A percentile compares a stretch with the other conserved stretches of the same genome.
Evolutionary conservation across 2,797 vertebrate species (phyloP).

Genomic region (Florisuga fusca): DNA sequence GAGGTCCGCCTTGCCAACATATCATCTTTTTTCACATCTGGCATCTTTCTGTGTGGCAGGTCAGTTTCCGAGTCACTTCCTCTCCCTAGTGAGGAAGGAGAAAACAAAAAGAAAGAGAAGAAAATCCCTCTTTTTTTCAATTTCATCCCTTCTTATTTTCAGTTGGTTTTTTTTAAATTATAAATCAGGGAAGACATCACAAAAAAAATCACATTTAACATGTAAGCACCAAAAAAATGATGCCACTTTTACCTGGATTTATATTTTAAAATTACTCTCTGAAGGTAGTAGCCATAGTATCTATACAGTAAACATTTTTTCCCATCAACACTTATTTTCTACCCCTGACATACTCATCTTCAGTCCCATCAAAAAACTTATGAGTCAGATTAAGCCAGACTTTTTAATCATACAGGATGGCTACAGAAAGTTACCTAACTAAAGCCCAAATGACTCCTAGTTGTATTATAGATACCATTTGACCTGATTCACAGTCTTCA

Average conservation of each 20-base stretch:
- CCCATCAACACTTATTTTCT: neutral
- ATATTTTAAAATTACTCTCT: neutral
- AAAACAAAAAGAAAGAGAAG: neutral
- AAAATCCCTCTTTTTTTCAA: neutral
- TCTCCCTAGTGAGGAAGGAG: conserved; percentile 80
- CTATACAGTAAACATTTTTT: neutral
- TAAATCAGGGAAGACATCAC: neutral
- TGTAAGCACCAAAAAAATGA: neutral
- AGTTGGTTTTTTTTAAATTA: neutral
- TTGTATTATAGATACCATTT: accelerated
- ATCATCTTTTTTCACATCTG: conserved; percentile 95
- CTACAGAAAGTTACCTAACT: neutral
- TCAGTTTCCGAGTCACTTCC: conserved; percentile 97
- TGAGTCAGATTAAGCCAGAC: neutral
- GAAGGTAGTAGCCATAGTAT: neutral
- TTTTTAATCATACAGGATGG: neutral
- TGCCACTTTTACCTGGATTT: neutral
- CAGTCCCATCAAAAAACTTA: neutral
- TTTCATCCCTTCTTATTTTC: neutral
- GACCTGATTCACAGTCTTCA: neutral
- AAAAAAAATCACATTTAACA: neutral
- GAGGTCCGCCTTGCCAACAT: conserved; percentile 94
- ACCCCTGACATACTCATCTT: neutral
- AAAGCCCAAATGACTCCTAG: neutral
- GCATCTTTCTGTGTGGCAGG: conserved; percentile 89